Evolutionary conservation across 1,140 invertebrate genomes (phyloP).

Genomic region (Caenorhabditis latens): DNA sequence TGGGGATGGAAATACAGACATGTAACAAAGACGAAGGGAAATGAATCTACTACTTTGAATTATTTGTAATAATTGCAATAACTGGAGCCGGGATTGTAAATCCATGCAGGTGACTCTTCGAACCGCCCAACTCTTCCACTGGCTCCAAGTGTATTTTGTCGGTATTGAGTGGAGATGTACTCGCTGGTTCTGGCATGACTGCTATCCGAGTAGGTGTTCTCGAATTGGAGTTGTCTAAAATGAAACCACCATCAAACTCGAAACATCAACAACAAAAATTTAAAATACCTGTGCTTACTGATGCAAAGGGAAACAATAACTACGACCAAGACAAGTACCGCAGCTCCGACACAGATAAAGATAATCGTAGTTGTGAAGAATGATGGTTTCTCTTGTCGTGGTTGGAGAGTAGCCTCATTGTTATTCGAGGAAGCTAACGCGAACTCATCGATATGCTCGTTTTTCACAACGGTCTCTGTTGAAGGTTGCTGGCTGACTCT

Average conservation of each 20-base stretch:
- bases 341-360: constrained; percentile 71
- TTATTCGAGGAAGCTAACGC: not conserved
- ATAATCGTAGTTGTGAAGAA: constrained; percentile 69
- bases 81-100: constrained; percentile 59
- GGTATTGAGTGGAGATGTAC: constrained; percentile 68
- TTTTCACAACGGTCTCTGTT: not conserved
- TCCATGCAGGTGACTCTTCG: constrained; percentile 51
- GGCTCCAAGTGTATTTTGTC: constrained; percentile 68
- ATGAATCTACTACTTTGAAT: not conserved
- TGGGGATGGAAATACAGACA: not conserved
- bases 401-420: not conserved
- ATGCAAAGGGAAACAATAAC: constrained; percentile 76
- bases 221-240: constrained; percentile 50
- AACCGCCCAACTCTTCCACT: constrained; percentile 56
- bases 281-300: constrained; percentile 63
- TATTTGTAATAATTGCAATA: constrained; percentile 63
- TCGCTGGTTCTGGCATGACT: constrained; percentile 68
- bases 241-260: not conserved
- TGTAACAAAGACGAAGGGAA: not conserved
- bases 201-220: constrained; percentile 66
- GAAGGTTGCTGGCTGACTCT: not conserved
- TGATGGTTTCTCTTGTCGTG: not conserved
- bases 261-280: not conserved
- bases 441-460: constrained; percentile 34
- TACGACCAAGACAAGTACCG: constrained; percentile 73